Conservation (phyloP, 2,797 vertebrate genomes). For the Rhinichthys osculus region DNA sequence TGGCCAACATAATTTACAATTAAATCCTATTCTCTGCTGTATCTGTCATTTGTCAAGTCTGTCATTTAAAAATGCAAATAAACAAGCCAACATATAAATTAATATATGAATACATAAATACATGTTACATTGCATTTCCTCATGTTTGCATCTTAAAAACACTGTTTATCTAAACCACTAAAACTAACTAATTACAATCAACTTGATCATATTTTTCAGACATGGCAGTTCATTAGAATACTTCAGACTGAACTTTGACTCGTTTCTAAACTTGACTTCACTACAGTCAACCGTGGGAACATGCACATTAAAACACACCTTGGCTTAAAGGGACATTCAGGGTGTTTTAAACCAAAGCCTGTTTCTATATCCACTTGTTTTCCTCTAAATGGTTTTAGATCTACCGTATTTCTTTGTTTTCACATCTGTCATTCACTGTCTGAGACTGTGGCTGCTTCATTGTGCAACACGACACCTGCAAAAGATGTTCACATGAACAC, state of each 20-base stretch:
- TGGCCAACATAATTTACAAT: background rate
- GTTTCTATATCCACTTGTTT: background rate
- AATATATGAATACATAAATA: background rate
- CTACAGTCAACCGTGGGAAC: background rate
- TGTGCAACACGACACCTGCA: slow-evolving; percentile 9
- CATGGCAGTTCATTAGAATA: background rate
- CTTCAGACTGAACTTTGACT: no score
- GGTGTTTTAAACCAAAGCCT: slow-evolving; percentile 3
- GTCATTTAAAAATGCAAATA: background rate
- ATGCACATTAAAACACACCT: slow-evolving; percentile 15
- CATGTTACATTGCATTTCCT: background rate
- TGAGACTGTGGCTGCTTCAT: background rate
- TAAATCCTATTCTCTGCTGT: background rate
- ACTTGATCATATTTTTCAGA: background rate
- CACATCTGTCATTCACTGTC: background rate
- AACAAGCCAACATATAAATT: background rate
- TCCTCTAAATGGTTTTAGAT: background rate
- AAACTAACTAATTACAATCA: background rate
- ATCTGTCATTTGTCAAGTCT: no score
- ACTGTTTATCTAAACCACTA: background rate
- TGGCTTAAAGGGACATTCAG: slow-evolving; percentile 9
- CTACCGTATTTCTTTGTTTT: background rate
- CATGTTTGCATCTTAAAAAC: background rate
- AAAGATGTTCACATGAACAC: background rate
- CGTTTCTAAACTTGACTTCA: background rate